Evolutionary conservation across 1,140 invertebrate species (phyloP).

Genomic region (Apocrypta bakeri): DNA sequence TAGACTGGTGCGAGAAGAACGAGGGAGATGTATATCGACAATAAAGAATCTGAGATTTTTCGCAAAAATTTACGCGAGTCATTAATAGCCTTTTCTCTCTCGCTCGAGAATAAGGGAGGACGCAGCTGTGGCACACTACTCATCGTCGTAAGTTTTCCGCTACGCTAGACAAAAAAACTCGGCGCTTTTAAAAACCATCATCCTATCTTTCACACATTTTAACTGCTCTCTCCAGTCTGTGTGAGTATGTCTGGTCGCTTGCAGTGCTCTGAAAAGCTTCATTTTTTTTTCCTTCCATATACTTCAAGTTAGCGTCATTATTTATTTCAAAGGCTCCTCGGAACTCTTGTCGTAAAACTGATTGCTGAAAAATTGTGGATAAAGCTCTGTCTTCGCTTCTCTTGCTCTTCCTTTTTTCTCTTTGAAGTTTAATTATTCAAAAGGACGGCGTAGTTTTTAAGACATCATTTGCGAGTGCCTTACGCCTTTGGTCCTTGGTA

Average conservation of each 20-base stretch:
- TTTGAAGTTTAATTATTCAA: not conserved
- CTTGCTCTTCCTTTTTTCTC: not conserved
- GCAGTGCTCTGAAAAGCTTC: not conserved
- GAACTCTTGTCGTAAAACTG: not conserved
- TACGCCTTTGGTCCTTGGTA: not conserved
- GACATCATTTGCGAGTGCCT: not conserved
- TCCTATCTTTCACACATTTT: no score
- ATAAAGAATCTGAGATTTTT: not conserved
- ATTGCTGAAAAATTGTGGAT: slow-evolving; percentile 21
- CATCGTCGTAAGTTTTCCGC: not conserved
- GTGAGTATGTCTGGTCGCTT: no score
- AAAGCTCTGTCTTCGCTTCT: not conserved
- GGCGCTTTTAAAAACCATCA: not conserved
- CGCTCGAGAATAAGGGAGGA: not conserved
- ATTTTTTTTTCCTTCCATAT: not conserved
- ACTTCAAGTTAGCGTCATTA: not conserved
- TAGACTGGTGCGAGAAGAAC: no score
- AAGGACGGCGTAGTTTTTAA: not conserved
- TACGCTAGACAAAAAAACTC: not conserved
- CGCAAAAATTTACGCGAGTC: not conserved
- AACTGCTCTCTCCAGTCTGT: not conserved
- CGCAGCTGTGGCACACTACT: not conserved
- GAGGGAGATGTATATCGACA: not conserved
- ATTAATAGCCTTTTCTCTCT: not conserved
- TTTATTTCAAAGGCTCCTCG: not conserved